Evolutionary conservation across 2,888 invertebrate genomes (phyloP), one percentile per base, ranked within the genome.

Genomic region (Microplitis deprimator): DNA sequence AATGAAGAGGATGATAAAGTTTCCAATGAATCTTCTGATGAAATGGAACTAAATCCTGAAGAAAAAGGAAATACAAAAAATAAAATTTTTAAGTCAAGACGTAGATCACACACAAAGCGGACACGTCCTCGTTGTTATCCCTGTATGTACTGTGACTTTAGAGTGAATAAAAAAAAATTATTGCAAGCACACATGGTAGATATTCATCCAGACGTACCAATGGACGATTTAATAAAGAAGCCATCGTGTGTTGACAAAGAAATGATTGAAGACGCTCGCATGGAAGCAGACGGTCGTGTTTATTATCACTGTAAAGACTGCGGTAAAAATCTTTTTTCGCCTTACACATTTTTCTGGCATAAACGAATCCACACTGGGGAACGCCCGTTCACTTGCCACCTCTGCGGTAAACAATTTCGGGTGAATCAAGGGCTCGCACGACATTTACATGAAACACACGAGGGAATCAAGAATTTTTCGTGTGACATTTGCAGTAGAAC

Each of bases 381-480:
- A 87, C 90, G 93, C 68, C 93, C 93, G 1, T 93, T 92, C 87
- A 92, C 93, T 1, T 94, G 94, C 84, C 93, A 94, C 86, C 85
- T 93, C 20, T 94, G 94, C 86, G 94, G 93, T 2, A 93, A 93
- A 82, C 92, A 92, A 84, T 94, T 94, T 88, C 91, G 94, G 29
- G 92, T 93, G n/a, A 93, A 93, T 16, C 92, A 92, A 87, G 93
- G 93, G 0, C 88, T 94, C 39, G 91, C 92, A 68, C 90, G 94
- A 1, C 94, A 94, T 84, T 83, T 94, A 38, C 90, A 91, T 29
- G 93, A 93, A 82, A 93, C 93, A 1, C 94, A 94, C 88, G 92
- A 92, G 81, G 91, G 92, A 2, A 90, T 92, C 5, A 92, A 92
- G 79, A 92, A 92, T 16, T 92, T 92, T 85, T 86, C 91, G 0